Base-by-base conservation (phyloP, 2,888 invertebrate species). In the Cataglyphis albicans region DNA sequence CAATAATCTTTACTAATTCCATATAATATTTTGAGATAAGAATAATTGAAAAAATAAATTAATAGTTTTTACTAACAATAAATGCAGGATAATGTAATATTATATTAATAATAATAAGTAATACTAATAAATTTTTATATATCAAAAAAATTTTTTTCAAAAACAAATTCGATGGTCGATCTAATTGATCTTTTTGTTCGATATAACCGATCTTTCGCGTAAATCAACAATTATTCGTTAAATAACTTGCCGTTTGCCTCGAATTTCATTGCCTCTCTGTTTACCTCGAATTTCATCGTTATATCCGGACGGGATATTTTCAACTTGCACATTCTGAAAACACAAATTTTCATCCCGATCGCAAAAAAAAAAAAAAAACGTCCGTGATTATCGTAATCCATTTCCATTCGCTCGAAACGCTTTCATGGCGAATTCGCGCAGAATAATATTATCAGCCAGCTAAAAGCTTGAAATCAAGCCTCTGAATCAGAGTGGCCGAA, bases 401-500 rank as follows among this genome's bases (percentile, higher is more conserved):
- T 48, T 70, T 61, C 25, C 70, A 59, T 70, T 68, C 78, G 70
- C 48, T 73, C 59, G 57, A 73, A 73, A 41, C n/a, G 41, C 55
- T 65, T 55, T 76, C 78, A 35, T 59, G 1, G 35, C 59, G 12
- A 80, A 59, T 61, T 44, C 67, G 25, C 35, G 78, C 29, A 18
- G 44, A 70, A 70, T 78, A 59, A 68, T 80, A 61, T 70, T 70
- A 80, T 80, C 78, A 61, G 70, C 59, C 25, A 70, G 32, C 38
- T 70, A 80, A 80, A 80, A 80, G 44, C 70, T 59, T 35, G 70
- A 80, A 80, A 80, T 80, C 70, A 70, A 70, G 78, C 76, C 55
- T 38, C 68, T 72, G 57, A 38, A 35, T 55, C 80, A 74, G 59
- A 55, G 57, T n/a, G 63, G 63, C 55, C 48, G 63, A 21, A 41